phyloP scores from a whole-genome alignment of 1,140 invertebrate genomes.

The Ceratina japonica region DNA sequence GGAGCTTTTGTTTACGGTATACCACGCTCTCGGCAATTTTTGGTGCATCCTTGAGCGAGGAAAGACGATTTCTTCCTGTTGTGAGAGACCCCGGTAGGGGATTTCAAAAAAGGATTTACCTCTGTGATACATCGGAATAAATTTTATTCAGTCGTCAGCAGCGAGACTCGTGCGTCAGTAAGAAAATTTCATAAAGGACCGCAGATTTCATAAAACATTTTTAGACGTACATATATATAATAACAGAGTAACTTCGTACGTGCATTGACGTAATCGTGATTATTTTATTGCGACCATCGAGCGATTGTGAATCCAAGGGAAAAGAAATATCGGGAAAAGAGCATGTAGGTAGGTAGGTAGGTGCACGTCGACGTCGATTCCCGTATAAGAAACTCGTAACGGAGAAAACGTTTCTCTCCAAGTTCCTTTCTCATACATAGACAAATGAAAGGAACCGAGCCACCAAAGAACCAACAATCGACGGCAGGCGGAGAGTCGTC shows the following conservation, averaged over 20 bases:
- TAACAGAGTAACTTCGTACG: background rate
- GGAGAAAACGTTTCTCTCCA: background rate
- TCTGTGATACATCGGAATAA: no score
- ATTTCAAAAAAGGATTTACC: no score
- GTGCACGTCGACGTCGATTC: background rate
- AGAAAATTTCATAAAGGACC: no score
- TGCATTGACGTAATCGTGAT: no score
- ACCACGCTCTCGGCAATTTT: background rate
- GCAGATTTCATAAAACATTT: no score
- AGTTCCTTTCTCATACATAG: background rate
- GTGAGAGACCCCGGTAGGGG: background rate
- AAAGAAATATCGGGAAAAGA: background rate
- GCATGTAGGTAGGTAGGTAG: background rate
- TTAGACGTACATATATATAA: background rate
- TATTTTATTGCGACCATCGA: no score
- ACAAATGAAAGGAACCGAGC: background rate
- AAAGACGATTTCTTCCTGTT: background rate
- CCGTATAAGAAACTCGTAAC: no score
- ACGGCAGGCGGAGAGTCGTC: background rate
- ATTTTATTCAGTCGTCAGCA: no score
- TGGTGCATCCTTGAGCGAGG: background rate
- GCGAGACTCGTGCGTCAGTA: no score
- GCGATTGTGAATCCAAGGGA: background rate
- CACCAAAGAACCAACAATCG: background rate
- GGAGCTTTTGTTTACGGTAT: conserved; percentile 6